Evolutionary conservation across 1,140 invertebrate species (phyloP), one percentile per base, ranked within the genome.

Genomic region (Hyles euphorbiae): DNA sequence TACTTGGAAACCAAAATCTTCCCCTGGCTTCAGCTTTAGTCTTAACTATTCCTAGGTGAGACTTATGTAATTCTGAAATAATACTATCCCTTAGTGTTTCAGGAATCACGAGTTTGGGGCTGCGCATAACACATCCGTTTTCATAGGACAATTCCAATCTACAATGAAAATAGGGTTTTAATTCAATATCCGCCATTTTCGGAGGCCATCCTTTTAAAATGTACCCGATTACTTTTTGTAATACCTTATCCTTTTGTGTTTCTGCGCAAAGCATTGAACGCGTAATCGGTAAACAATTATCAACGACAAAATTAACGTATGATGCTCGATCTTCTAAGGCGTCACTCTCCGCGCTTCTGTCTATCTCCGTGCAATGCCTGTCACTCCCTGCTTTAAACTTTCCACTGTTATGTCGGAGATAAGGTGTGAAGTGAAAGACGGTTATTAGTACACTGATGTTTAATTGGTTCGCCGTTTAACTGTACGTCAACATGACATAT

Each of bases 1-100:
- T 75, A 7, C 68, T 64, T 32, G 79, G 83, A 88, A 89, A 91
- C 72, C 77, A 91, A 4, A 87, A 61, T 58, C 78, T 40, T 3
- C 44, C 50, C 5, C 49, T 34, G 10, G 36, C 34, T 22, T 58
- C 56, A 3, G 48, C 40, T 8, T 36, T 44, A 2, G 33, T 44
- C 33, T 52, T 58, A 11, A 51, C 36, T 10, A 48, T 52, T 8
- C 12, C 49, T 45, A 45, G 51, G 44, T 44, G 56, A 12, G 36
- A 58, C n/a, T 58, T 48, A 34, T 52, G 56, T 4, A 58, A 34
- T n/a, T 48, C 34, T 9, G 10, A 34, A 3, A 56, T 22, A 32
- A 9, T 8, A 33, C 2, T 2, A 7, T 36, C 7, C 7, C 36
- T 36, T 36, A 36, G 7, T 7, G 3, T 36, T 36, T 4, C 7